These are phyloP conservation scores for Molorchus minor DNA, from an alignment of 2,888 invertebrate genomes.

Conservation along the genomic window DNA sequence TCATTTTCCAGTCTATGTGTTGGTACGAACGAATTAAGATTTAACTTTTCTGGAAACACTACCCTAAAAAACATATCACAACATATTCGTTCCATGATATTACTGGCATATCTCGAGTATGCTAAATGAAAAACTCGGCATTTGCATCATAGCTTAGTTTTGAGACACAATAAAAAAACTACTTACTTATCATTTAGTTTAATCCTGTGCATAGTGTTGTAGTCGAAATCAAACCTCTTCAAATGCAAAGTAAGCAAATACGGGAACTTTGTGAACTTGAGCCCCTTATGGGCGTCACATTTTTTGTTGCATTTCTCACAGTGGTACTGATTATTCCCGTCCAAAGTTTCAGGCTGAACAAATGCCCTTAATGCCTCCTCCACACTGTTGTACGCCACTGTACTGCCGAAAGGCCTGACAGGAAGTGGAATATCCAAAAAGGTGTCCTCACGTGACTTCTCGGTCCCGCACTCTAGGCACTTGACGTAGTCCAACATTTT, in stretches of 20 bases:
- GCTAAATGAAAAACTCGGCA: too few relatives aligned
- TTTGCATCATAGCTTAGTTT: too few relatives aligned
- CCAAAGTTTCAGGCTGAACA: slow-evolving; percentile 83
- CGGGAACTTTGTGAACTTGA: slow-evolving; percentile 86
- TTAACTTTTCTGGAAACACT: slow-evolving; percentile 80
- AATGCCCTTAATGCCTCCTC: slow-evolving; percentile 86
- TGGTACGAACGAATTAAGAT: slow-evolving; percentile 77
- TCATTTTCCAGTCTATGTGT: slow-evolving; percentile 54
- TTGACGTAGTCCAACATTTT: slow-evolving; percentile 89
- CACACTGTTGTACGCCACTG: slow-evolving; percentile 78
- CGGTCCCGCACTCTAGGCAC: slow-evolving; percentile 84
- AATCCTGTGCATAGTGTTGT: slow-evolving; percentile 82
- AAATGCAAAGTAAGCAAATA: slow-evolving; percentile 87
- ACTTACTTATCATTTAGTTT: slow-evolving; percentile 86
- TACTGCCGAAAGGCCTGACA: slow-evolving; percentile 83
- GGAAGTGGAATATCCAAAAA: slow-evolving; percentile 89
- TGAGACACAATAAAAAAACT: slow-evolving; percentile 21
- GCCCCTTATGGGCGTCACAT: slow-evolving; percentile 89
- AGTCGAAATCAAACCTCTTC: slow-evolving; percentile 91
- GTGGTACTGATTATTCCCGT: slow-evolving; percentile 85
- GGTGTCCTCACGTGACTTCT: slow-evolving; percentile 83
- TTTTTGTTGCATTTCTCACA: slow-evolving; percentile 88
- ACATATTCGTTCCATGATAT: slow-evolving; percentile 21
- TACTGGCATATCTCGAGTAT: too few relatives aligned
- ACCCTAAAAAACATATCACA: slow-evolving; percentile 76